Percentiles rank a stretch among this genome's conserved stretches.
These are phyloP conservation scores for Elysia crispata DNA, from an alignment of 2,888 invertebrate species.

Conservation along the genomic window DNA sequence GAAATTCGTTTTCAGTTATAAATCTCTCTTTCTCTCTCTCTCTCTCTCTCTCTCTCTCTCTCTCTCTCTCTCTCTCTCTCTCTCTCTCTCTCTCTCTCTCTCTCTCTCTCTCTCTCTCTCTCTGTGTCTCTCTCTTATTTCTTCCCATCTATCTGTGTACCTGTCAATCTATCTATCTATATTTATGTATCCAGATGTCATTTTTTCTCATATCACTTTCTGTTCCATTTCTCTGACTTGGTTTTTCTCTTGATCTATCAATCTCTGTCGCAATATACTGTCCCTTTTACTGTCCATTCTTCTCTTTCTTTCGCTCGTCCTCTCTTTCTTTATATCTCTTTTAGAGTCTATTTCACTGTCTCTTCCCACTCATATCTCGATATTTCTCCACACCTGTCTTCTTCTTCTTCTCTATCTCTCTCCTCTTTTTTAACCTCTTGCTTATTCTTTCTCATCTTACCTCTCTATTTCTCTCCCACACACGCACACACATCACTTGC, in stretches of 20 bases:
- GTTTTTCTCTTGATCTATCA: background rate
- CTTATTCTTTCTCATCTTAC: background rate
- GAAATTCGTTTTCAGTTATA: background rate
- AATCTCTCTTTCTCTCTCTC: conserved; percentile 16
- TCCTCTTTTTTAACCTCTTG: background rate
- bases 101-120: conserved; percentile 30
- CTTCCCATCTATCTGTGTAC: background rate
- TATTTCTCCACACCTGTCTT: background rate
- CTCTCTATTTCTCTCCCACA: conserved; percentile 19
- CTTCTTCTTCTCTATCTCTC: background rate
- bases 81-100: conserved; percentile 28
- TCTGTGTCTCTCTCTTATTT: conserved; percentile 25
- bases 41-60: conserved; percentile 34
- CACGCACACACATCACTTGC: background rate
- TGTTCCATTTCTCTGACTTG: background rate
- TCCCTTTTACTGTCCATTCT: background rate
- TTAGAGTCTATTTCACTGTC: background rate
- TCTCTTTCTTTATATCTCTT: background rate
- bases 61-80: conserved; percentile 20
- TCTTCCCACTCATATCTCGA: background rate
- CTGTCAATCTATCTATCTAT: conserved; percentile 12
- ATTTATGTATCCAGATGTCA: conserved; percentile 15
- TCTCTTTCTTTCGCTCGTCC: background rate
- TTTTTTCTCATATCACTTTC: background rate
- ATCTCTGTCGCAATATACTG: too few species aligned